Percentiles rank a stretch among this genome's conserved stretches.
phyloP scores from a whole-genome alignment of 2,888 invertebrate species.

The Catocala fraxini region DNA sequence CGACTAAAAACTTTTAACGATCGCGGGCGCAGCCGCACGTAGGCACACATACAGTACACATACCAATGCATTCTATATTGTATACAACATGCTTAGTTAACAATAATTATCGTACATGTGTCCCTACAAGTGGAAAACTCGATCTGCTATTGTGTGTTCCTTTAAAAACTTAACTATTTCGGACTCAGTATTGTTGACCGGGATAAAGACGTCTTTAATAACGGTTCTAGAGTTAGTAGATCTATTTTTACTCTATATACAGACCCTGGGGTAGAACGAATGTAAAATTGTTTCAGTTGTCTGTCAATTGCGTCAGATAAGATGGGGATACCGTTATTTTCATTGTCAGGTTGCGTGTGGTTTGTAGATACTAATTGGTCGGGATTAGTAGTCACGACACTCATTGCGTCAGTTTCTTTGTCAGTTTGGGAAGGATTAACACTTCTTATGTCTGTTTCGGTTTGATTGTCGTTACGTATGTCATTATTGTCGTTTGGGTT shows the following conservation, averaged over 20 bases:
- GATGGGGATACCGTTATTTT: constrained; percentile 7
- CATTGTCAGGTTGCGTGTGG: neutral
- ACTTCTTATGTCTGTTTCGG: too few relatives aligned
- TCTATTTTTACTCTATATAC: constrained; percentile 39
- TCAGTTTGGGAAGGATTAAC: too few relatives aligned
- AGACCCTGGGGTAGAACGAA: constrained; percentile 22
- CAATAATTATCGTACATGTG: too few relatives aligned
- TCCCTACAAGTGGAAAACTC: constrained; percentile 10
- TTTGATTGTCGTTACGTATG: too few relatives aligned
- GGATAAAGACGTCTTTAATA: neutral
- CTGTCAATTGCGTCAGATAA: constrained; percentile 47
- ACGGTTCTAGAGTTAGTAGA: constrained; percentile 10
- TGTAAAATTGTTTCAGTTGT: constrained; percentile 39
- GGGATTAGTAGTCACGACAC: neutral
- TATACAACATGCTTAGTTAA: too few relatives aligned
- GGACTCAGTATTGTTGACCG: constrained; percentile 2
- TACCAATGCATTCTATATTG: too few relatives aligned
- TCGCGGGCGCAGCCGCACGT: too few relatives aligned
- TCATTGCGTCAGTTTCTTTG: neutral
- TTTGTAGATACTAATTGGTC: neutral
- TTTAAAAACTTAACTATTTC: constrained; percentile 23
- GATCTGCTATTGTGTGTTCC: constrained; percentile 14
- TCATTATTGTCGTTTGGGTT: too few relatives aligned
- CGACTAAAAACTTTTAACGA: too few relatives aligned
- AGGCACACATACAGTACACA: too few relatives aligned